These are phyloP conservation scores for Lepus timidus DNA, from an alignment of 2,113 vertebrate species.

Conservation along the genomic window DNA sequence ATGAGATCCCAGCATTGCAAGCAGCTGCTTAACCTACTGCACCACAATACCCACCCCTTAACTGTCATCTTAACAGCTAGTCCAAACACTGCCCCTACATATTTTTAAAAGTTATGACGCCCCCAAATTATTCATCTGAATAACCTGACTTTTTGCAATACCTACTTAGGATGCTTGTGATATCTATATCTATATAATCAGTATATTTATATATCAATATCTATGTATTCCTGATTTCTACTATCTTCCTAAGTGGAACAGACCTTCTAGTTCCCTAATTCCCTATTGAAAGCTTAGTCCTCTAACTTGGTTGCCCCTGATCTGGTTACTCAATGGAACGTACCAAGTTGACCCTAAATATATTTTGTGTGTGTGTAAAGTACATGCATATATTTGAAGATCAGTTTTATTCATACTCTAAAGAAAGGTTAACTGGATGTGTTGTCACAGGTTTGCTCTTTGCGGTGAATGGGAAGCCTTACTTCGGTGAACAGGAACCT, in stretches of 20 bases:
- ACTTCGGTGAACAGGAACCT: slow-evolving; percentile 86
- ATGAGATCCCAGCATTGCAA: too few species aligned
- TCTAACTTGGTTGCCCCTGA: background rate
- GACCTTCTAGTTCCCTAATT: background rate
- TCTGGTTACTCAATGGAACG: slow-evolving; percentile 7
- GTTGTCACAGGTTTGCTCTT: slow-evolving; percentile 92
- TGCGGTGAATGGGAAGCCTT: slow-evolving; percentile 94
- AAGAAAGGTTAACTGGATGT: slow-evolving; percentile 46
- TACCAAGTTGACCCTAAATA: background rate
- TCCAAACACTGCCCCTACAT: background rate
- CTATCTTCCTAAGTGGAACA: background rate
- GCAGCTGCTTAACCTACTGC: too few species aligned
- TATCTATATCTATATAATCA: background rate
- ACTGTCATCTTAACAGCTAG: too few species aligned
- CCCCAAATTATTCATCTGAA: background rate
- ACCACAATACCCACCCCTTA: too few species aligned
- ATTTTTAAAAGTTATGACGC: background rate
- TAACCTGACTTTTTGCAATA: background rate
- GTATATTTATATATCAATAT: background rate
- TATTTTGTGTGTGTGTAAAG: background rate
- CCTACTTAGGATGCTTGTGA: background rate
- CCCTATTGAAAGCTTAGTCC: background rate
- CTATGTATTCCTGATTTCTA: background rate
- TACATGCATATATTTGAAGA: background rate
- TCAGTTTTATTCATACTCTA: background rate